Evolutionary conservation across 2,888 invertebrate species (phyloP).

Genomic region (Oconnorella tubifera): DNA sequence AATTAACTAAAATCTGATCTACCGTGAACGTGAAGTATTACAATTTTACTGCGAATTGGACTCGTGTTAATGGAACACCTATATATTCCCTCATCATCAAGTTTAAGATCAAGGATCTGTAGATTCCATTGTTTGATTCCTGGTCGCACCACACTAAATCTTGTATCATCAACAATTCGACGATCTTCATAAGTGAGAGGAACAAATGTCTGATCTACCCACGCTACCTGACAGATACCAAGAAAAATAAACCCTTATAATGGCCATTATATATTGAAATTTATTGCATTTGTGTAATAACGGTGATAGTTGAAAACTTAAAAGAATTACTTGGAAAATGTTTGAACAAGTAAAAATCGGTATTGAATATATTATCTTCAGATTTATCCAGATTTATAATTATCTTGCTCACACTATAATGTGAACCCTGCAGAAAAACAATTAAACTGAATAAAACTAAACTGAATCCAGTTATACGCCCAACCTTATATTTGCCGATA

Average conservation of each 20-base stretch:
- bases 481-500: slow-evolving; percentile 1
- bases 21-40: not conserved
- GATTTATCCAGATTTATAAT: no score
- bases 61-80: slow-evolving; percentile 4
- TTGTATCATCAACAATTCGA: not conserved
- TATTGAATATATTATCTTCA: no score
- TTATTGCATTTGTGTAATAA: no score
- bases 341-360: no score
- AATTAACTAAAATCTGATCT: no score
- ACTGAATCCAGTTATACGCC: no score
- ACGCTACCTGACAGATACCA: slow-evolving; percentile 1
- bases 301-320: no score
- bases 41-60: slow-evolving; percentile 3
- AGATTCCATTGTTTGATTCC: not conserved
- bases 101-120: not conserved
- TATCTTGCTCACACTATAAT: no score
- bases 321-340: no score
- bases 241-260: not conserved
- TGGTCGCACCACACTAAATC: slow-evolving; percentile 7
- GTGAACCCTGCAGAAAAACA: no score
- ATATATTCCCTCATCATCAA: slow-evolving; percentile 1
- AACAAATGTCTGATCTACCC: not conserved
- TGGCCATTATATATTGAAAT: no score
- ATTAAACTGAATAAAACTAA: no score
- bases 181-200: slow-evolving; percentile 5